Evolutionary conservation across 2,797 vertebrate genomes (phyloP), one percentile per base, ranked within the genome.

Genomic region (Choloepus didactylus): DNA sequence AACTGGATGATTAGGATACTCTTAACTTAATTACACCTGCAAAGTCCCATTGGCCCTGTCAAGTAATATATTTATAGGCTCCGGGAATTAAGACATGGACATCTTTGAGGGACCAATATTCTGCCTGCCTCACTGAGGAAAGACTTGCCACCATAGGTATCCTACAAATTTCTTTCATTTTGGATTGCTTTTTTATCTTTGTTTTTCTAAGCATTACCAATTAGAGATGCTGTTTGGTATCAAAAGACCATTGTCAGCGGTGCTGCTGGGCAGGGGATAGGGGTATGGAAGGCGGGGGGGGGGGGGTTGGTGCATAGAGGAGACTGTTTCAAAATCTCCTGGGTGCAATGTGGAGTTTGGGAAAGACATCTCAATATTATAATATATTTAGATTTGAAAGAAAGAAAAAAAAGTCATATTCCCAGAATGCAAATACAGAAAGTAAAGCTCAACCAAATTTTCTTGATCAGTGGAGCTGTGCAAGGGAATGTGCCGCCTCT

Each of bases 201-300:
- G 18, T 60, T 85, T 91, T 84, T 23, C 31, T 11, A 60, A 3
- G 15, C 3, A 31, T 59, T 77, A 41, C 46, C 6, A 3, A n/a
- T 44, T 66, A 38, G 75, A 93, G 80, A 77, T 64, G 46, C 31
- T 89, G n/a, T 83, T 60, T 67, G 80, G 31, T 89, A 70, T 66
- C n/a, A 51, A 88, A 89, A 93, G 21, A 49, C 15, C 38, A 3
- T 82, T 89, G 84, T 77, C 70, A 87, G 21, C 23, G 19, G 27
- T 64, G 3, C 21, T n/a, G 2, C 38, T 67, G 29, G 29, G 49
- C 11, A 44, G 87, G 51, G 51, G 54, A 19, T 56, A 18, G 54
- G 54, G 18, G 54, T 56, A 5, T 56, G 44, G 25, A 27, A 46
- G 25, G 7, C 16, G 11, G 31, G 49, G 10, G 19, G 29, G 19